Evolutionary conservation across 2,797 vertebrate species (phyloP).

Genomic region (Gymnocypris eckloni): DNA sequence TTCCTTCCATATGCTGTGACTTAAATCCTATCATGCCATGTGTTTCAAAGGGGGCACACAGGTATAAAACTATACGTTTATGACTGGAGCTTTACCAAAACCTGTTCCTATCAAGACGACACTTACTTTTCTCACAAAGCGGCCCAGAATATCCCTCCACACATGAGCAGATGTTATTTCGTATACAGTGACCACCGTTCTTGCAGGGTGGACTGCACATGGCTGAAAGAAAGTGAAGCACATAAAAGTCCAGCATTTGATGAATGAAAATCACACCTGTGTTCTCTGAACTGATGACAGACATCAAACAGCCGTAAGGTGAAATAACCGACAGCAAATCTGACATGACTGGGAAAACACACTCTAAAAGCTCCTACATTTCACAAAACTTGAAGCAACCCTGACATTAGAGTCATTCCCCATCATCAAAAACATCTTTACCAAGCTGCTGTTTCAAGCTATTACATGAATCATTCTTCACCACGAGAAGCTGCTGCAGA

Average conservation of each 20-base stretch:
- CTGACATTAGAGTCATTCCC: conserved; percentile 7
- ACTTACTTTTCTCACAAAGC: conserved; percentile 89
- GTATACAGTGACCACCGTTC: conserved; percentile 85
- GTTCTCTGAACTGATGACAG: neutral
- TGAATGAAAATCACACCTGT: neutral
- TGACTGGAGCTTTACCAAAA: neutral
- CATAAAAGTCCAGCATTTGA: neutral
- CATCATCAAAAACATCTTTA: conserved; percentile 33
- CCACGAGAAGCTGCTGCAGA: neutral
- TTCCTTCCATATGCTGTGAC: neutral
- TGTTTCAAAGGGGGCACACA: neutral
- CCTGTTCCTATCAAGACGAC: neutral
- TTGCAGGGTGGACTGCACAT: conserved; percentile 89
- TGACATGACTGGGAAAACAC: conserved; percentile 3
- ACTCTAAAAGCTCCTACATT: conserved; percentile 24
- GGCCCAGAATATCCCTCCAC: conserved; percentile 80
- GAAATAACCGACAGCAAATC: neutral
- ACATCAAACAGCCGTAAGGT: conserved; percentile 12
- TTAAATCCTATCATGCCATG: neutral
- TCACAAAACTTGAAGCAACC: conserved; percentile 9
- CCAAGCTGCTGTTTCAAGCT: conserved; percentile 77
- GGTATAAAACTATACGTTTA: neutral
- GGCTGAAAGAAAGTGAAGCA: conserved; percentile 70
- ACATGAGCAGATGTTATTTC: conserved; percentile 87
- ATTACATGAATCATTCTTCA: conserved; percentile 17